Base-by-base conservation (phyloP, 2,797 vertebrate species). In the Tenualosa ilisha region DNA sequence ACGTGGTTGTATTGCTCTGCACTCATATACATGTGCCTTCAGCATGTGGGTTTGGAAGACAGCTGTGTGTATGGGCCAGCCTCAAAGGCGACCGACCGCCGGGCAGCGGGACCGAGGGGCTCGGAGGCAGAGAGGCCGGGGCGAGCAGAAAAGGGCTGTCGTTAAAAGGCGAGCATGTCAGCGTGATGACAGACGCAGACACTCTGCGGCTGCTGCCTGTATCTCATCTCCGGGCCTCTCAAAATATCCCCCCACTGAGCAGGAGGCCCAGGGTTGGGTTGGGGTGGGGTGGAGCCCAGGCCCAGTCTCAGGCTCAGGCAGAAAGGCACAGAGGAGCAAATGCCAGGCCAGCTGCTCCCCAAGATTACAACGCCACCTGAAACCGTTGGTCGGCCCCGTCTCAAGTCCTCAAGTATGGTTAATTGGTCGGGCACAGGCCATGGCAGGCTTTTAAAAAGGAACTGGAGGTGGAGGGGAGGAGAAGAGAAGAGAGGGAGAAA, bases 141-240 rank as follows among this genome's bases (percentile, higher is more conserved):
- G 7, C 17, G 72, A 79, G 72, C 72, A 43, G 37, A 31, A 68
- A 13, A 79, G 40, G 72, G 72, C 72, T 40, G 4, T 1, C 40
- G 72, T 79, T 79, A 17, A 12, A 50, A 50, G 50, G 37, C 54
- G 9, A 75, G 37, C 79, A 56, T 82, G 84, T 26, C 56, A 50
- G 81, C 12, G 72, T 43, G 83, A 75, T 86, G 82, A 86, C 84
- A 81, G 75, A 85, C 43, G 56, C n/a, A 26, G 59, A 83, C 82
- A 37, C 82, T 89, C 51, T 86, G 56, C 26, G 20, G 81, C 85
- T 81, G 87, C 54, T 72, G 17, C 81, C 26, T 84, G 53, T 59
- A 79, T 83, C 82, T 88, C 85, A 86, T 88, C 85, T 86, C 84
- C 8, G 81, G 82, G 37, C 72, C 81, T 86, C 85, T 84, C 40